A percentile compares a stretch with the other conserved stretches of the same genome.
These are phyloP conservation scores for Eulemur coronatus DNA, from an alignment of 2,797 vertebrate genomes.

Conservation along the genomic window DNA sequence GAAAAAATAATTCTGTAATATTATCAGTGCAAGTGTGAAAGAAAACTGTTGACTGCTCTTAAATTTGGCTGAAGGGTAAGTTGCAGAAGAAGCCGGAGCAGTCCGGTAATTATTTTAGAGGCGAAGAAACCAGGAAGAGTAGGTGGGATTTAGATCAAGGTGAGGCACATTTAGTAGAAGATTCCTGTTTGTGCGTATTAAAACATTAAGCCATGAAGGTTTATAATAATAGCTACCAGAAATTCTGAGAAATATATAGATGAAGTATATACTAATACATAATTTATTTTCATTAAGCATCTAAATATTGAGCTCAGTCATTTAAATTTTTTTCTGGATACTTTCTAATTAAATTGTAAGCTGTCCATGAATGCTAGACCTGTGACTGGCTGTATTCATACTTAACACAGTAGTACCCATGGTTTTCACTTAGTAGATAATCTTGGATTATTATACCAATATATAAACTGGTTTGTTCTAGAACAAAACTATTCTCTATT, in stretches of 20 bases:
- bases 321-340: neutral
- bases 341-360: slow-evolving; percentile 30
- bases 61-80: neutral
- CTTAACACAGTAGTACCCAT: neutral
- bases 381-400: neutral
- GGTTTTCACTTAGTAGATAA: neutral
- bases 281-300: slow-evolving; percentile 22
- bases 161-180: neutral
- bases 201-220: neutral
- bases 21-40: neutral
- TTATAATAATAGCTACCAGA: neutral
- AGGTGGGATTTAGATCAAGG: neutral
- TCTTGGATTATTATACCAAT: neutral
- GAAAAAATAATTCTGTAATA: neutral
- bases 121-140: neutral
- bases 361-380: neutral
- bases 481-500: neutral
- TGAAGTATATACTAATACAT: neutral
- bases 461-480: neutral
- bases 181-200: neutral
- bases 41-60: neutral
- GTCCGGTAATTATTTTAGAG: neutral
- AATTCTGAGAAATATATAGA: neutral
- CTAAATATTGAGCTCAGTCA: neutral
- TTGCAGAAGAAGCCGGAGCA: neutral